phyloP scores from a whole-genome alignment of 2,113 vertebrate species.

The Lepisosteus oculatus region DNA sequence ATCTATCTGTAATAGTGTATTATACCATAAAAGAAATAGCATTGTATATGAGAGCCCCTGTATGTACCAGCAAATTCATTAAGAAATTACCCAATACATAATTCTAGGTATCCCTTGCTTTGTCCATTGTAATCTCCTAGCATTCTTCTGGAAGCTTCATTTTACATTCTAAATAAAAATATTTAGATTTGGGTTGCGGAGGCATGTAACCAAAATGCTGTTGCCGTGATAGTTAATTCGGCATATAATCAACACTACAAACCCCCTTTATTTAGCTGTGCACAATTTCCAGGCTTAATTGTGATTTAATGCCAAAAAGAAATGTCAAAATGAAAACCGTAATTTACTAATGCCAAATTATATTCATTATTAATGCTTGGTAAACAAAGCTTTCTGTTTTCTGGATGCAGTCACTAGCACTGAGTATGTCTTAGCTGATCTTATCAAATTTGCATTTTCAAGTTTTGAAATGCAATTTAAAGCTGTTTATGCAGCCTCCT shows the following conservation, averaged over 20 bases:
- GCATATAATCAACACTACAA: slow-evolving; percentile 43
- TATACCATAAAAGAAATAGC: no score
- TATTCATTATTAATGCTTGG: slow-evolving; percentile 49
- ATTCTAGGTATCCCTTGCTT: no score
- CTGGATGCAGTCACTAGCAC: slow-evolving; percentile 22
- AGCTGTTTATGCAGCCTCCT: slow-evolving; percentile 32
- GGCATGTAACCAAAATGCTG: background rate
- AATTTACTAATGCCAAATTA: slow-evolving; percentile 51
- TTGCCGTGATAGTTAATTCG: background rate
- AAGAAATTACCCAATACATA: no score
- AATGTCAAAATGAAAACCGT: slow-evolving; percentile 47
- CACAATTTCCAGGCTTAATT: slow-evolving; percentile 58
- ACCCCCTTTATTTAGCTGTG: slow-evolving; percentile 45
- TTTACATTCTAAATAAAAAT: no score
- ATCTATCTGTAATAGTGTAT: no score
- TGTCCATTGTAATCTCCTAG: no score
- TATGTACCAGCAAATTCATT: no score
- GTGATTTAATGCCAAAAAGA: slow-evolving; percentile 56
- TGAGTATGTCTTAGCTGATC: slow-evolving; percentile 34
- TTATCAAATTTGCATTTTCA: slow-evolving; percentile 48
- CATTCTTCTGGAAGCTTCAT: no score
- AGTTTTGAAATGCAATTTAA: slow-evolving; percentile 56
- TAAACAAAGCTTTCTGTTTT: slow-evolving; percentile 48
- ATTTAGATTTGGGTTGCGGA: background rate
- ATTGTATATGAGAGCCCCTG: no score